phyloP scores from a whole-genome alignment of 1,140 invertebrate species.

The Megalopta genalis region DNA sequence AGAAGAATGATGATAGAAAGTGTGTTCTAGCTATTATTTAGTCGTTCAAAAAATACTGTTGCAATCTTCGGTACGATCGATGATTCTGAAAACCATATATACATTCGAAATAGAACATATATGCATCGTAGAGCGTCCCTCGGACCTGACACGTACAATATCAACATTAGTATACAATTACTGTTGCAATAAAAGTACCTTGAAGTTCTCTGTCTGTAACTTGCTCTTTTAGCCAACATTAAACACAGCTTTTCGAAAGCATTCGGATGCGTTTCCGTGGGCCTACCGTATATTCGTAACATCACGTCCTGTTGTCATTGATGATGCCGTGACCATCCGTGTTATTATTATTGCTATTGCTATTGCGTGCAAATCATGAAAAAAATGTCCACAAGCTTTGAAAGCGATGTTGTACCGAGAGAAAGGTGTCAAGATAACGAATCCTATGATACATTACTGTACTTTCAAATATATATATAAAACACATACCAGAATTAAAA shows the following conservation, averaged over 20 bases:
- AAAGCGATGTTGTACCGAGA: conserved; percentile 69
- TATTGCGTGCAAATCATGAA: conserved; percentile 73
- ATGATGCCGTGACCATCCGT: conserved; percentile 56
- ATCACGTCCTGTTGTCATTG: conserved; percentile 52
- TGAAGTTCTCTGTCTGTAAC: neutral
- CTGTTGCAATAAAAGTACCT: conserved; percentile 4
- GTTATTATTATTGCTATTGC: conserved; percentile 70
- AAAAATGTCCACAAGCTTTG: conserved; percentile 69
- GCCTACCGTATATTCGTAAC: conserved; percentile 18
- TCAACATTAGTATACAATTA: neutral
- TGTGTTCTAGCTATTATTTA: too few species aligned
- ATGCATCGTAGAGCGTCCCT: neutral
- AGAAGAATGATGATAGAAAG: too few species aligned
- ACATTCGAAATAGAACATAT: neutral
- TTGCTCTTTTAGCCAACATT: neutral
- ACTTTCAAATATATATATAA: conserved; percentile 18
- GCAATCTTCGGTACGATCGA: too few species aligned
- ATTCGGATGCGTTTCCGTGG: neutral
- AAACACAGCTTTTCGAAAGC: neutral
- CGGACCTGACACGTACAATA: neutral
- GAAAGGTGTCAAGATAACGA: conserved; percentile 62
- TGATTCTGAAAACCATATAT: neutral
- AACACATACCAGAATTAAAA: conserved; percentile 21
- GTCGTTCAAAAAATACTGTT: too few species aligned
- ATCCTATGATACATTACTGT: conserved; percentile 11